phyloP scores from a whole-genome alignment of 2,888 invertebrate species.

The Lepidocyrtoides sp. region DNA sequence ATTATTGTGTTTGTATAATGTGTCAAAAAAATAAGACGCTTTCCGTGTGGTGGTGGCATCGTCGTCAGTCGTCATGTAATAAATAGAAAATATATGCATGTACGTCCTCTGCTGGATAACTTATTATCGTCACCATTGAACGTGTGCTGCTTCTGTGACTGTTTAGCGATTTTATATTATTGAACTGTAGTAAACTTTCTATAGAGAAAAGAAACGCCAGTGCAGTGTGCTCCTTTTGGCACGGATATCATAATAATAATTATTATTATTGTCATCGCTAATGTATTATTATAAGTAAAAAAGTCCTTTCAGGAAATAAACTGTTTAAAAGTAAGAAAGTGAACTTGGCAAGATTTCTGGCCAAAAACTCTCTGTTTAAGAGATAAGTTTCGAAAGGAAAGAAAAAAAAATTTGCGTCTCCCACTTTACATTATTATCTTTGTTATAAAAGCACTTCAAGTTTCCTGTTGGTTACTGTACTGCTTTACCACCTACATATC shows the following conservation, averaged over 20 bases:
- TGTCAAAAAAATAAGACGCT: constrained; percentile 52
- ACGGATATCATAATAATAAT: constrained; percentile 22
- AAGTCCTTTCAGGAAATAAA: neutral
- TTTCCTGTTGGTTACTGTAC: no score
- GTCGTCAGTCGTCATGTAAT: constrained; percentile 8
- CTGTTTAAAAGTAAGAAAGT: neutral
- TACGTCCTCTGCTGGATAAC: constrained; percentile 26
- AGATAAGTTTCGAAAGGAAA: neutral
- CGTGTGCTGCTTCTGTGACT: neutral
- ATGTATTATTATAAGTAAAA: neutral
- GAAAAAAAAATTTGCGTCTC: neutral
- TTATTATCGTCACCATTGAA: neutral
- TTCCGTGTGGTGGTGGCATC: constrained; percentile 34
- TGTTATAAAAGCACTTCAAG: no score
- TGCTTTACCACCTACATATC: no score
- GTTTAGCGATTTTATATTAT: constrained; percentile 28
- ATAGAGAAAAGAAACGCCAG: neutral
- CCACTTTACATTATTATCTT: no score
- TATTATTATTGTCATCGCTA: neutral
- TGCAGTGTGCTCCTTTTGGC: constrained; percentile 66
- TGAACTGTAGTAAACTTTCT: neutral
- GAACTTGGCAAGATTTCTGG: neutral
- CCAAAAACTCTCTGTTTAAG: neutral
- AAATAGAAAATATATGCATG: neutral
- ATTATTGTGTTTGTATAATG: constrained; percentile 30